A percentile compares a stretch with the other conserved stretches of the same genome.
Conservation (phyloP, 35 echinoderm and acorn worm genomes). For the Heliocidaris erythrogramma region DNA sequence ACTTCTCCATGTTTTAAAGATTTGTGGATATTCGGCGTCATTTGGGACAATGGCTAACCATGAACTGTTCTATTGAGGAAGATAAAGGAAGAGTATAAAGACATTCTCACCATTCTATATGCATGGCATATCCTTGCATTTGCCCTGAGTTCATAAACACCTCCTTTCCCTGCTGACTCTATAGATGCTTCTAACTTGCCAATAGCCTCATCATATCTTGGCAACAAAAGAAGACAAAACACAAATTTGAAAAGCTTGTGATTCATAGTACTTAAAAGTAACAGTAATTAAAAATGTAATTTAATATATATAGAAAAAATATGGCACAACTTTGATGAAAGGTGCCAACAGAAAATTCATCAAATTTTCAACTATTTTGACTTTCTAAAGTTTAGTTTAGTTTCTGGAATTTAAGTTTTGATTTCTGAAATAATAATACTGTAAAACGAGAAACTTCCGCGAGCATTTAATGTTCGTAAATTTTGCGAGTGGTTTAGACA, state of each 20-base stretch:
- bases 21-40: too few species aligned
- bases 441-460: too few species aligned
- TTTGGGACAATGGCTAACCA: too few species aligned
- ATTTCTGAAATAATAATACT: too few species aligned
- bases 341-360: not conserved
- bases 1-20: too few species aligned
- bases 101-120: constrained; percentile 71
- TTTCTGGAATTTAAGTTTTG: not conserved
- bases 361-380: not conserved
- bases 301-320: too few species aligned
- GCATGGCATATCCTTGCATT: constrained; percentile 92
- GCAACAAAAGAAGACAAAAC: not conserved
- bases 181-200: constrained; percentile 66
- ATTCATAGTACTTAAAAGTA: too few species aligned
- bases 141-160: constrained; percentile 60
- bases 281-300: too few species aligned
- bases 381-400: not conserved
- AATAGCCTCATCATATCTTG: constrained; percentile 88
- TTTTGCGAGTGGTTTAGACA: too few species aligned
- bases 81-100: not conserved
- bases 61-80: too few species aligned
- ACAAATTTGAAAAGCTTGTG: not conserved
- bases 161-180: constrained; percentile 73
- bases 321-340: not conserved
- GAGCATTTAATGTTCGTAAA: too few species aligned